Evolutionary conservation across 2,113 vertebrate genomes (phyloP), one percentile per base, ranked within the genome.

Genomic region (Tachysurus fulvidraco): DNA sequence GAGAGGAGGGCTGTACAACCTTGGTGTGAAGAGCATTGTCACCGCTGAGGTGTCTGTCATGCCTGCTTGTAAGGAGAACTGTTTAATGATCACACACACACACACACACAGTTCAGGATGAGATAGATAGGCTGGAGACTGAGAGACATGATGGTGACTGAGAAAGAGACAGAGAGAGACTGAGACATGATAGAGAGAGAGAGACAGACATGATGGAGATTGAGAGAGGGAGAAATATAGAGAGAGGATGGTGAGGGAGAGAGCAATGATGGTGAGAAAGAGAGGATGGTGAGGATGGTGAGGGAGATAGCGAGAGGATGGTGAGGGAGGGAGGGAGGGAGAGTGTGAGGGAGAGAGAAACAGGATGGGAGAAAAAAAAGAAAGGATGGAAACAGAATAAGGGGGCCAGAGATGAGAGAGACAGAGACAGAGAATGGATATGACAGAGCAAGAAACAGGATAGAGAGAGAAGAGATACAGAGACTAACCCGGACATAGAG

Each of bases 21-120:
- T 99, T 90, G 98, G 97, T 88, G 97, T 99, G 92, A 98, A 96
- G 94, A 99, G 97, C 91, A 97, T 99, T 83, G 98, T 99, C 89
- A 99, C 98, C 7, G 97, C 96, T n/a, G 97, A 98, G 93, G 97
- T 98, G 89, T 98, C 98, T 82, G 91, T 96, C 91, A 98, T 99
- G 98, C 98, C 97, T 91, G 97, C 97, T 65, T 97, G 97, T 97
- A 95, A 96, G 97, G 93, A 88, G 13, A 41, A 64, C 10, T 81
- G 17, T 65, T 46, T 73, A n/a, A 11, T 41, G 16, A 10, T 62
- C 21, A 60, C 10, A 62, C 36, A 77, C 16, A 62, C 7, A 23
- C 50, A 54, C 25, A 54, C 17, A 55, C 28, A 83, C 3, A 50
- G 46, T 50, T 50, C 8, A 7, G 46, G 46, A 50, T 50, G 60